Evolutionary conservation across 2,113 vertebrate genomes (phyloP).

Genomic region (Drymodes brunneopygia): DNA sequence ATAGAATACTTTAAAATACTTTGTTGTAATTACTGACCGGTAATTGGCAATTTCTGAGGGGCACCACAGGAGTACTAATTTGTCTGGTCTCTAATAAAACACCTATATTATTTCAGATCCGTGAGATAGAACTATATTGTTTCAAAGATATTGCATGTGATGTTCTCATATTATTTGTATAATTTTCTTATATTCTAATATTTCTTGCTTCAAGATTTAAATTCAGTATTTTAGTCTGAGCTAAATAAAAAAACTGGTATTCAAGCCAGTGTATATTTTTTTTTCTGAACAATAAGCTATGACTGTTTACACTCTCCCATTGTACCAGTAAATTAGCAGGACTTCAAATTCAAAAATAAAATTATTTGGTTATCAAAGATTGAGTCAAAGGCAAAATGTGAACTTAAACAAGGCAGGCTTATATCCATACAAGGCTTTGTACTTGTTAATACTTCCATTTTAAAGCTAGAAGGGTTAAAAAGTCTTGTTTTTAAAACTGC

Average conservation of each 20-base stretch:
- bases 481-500: not conserved
- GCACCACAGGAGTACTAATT: not conserved
- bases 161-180: not conserved
- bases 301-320: not conserved
- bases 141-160: not conserved
- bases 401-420: not conserved
- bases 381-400: not conserved
- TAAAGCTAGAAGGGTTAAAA: not conserved
- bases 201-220: not conserved
- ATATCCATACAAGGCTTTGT: not conserved
- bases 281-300: not conserved
- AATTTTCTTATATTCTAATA: not conserved
- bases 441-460: not conserved
- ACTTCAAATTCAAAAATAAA: not conserved
- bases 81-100: not conserved
- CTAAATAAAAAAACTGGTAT: not conserved
- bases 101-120: not conserved
- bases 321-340: not conserved
- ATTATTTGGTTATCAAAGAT: not conserved
- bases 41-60: not conserved
- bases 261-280: not conserved
- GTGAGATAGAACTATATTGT: not conserved
- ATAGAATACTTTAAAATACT: not conserved
- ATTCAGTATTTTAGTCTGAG: not conserved
- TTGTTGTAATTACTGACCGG: not conserved